These are phyloP conservation scores for Itoplectis maculator DNA, from an alignment of 2,888 invertebrate genomes.

Conservation along the genomic window DNA sequence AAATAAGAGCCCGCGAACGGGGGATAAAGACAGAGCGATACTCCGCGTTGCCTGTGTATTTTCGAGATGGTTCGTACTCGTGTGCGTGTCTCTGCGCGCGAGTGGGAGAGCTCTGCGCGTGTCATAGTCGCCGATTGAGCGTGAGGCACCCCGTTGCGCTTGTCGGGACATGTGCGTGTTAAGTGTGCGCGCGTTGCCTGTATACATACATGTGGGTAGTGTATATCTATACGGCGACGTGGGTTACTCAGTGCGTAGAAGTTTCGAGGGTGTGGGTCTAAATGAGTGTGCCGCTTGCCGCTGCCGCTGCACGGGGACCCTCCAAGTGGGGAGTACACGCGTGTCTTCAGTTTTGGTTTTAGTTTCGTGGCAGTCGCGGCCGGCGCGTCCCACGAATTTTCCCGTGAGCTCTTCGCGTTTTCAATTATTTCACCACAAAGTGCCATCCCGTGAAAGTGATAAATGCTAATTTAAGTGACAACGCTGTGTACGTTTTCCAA, in stretches of 20 bases:
- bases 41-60: conserved; percentile 19
- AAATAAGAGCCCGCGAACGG: conserved; percentile 29
- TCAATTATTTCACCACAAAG: not conserved
- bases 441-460: not conserved
- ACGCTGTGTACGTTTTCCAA: not conserved
- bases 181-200: conserved; percentile 18
- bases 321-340: conserved; percentile 78
- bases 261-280: conserved; percentile 58
- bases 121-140: conserved; percentile 55
- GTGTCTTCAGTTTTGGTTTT: conserved; percentile 83
- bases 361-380: conserved; percentile 78
- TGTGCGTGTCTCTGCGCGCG: conserved; percentile 52
- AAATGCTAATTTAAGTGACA: not conserved
- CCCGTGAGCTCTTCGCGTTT: conserved; percentile 19
- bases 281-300: conserved; percentile 53
- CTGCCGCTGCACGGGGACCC: conserved; percentile 63
- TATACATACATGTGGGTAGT: not conserved
- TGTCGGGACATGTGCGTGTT: conserved; percentile 45
- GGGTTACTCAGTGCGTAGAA: too few species aligned
- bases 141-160: conserved; percentile 61
- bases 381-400: conserved; percentile 54
- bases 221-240: too few species aligned
- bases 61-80: conserved; percentile 50
- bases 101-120: not conserved
- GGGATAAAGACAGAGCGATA: conserved; percentile 21